Base-by-base conservation (phyloP, 2,888 invertebrate genomes). In the Rotaria socialis region DNA sequence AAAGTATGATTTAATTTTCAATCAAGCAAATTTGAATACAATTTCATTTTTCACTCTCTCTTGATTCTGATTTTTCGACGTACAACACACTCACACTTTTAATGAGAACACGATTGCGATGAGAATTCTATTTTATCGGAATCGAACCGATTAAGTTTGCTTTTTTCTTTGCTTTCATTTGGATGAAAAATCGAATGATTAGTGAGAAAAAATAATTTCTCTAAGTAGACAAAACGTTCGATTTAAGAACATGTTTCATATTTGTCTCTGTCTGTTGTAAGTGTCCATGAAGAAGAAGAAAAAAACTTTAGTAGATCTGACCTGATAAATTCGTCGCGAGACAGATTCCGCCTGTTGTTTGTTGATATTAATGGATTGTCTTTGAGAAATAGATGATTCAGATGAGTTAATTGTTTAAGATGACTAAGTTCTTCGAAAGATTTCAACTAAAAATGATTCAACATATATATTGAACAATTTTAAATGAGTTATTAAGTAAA, bases 271-370 rank as follows among this genome's bases (percentile, higher is more conserved):
- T 67, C 35, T 67, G 19, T 67, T 67, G 16, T 35, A 6, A 67
- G 19, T 35, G 19, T 35, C 16, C 27, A 35, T 1, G 27, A 67
- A 67, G 10, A 35, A 11, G 24, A 67, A 67, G 35, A 35, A 35
- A 7, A 41, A 67, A 67, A 67, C 24, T 67, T 67, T 43, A 3
- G 4, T 80, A 47, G 80, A 80, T 80, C 80, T 47, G 47, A 80
- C 80, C 80, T 80, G 80, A 80, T 80, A n/a, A 80, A n/a, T 47
- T 80, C 80, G 16, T 80, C 47, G 4, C 16, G 67, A 14, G 67
- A 67, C 6, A 35, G 11, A 67, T 19, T 41, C 35, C 67, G 67
- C 35, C 5, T 24, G 24, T 80, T 80, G 3, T 80, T 47, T 80
- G 47, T 2, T n/a, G 47, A 80, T 24, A 47, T 24, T 11, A 80